These are phyloP conservation scores for Athalia rosae DNA, from an alignment of 2,888 invertebrate genomes.

Conservation along the genomic window DNA sequence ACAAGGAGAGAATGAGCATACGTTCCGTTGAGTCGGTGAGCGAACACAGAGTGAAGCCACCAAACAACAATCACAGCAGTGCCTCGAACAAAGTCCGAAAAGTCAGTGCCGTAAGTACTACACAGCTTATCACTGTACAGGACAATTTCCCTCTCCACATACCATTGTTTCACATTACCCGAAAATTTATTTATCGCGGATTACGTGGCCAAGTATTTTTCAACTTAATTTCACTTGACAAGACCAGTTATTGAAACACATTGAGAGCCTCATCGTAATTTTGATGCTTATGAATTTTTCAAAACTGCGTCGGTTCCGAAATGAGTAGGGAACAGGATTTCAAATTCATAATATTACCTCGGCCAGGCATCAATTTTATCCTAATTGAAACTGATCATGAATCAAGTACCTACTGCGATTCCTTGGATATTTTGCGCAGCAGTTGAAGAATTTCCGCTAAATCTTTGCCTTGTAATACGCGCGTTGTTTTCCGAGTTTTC, in stretches of 20 bases:
- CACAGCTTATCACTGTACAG: constrained; percentile 46
- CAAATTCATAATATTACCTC: too few species aligned
- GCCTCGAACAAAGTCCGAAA: constrained; percentile 75
- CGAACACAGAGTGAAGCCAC: constrained; percentile 79
- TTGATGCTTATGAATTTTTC: too few species aligned
- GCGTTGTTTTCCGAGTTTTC: constrained; percentile 6
- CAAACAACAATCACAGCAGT: constrained; percentile 67
- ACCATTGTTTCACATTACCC: background rate
- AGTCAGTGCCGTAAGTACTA: constrained; percentile 90
- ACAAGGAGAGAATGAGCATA: constrained; percentile 94
- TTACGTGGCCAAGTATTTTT: constrained; percentile 26
- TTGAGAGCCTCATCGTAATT: too few species aligned
- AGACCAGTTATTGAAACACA: too few species aligned
- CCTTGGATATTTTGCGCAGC: too few species aligned
- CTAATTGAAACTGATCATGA: too few species aligned
- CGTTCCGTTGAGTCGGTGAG: constrained; percentile 92
- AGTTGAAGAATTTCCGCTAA: too few species aligned
- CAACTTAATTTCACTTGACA: background rate
- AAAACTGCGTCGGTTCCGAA: too few species aligned
- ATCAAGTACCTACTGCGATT: too few species aligned
- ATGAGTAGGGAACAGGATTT: too few species aligned
- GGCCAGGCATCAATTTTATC: too few species aligned
- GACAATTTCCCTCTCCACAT: constrained; percentile 20
- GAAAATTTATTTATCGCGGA: constrained; percentile 28
- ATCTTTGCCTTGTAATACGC: constrained; percentile 28